Evolutionary conservation across 2,113 vertebrate genomes (phyloP).

Genomic region (Choloepus hoffmanni): DNA sequence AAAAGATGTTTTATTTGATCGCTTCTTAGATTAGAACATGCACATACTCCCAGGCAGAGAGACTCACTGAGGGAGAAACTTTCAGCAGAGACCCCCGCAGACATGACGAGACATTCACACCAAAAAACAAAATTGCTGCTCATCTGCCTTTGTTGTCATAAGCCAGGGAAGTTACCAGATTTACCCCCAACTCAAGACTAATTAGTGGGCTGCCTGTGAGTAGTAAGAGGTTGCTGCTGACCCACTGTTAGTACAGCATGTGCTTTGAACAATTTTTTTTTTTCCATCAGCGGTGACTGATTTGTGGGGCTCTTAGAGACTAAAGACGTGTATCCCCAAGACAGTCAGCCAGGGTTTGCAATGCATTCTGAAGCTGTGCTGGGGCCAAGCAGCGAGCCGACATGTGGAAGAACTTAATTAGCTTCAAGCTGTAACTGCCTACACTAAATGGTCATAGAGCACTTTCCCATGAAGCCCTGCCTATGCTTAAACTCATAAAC

Average conservation of each 20-base stretch:
- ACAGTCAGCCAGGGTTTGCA: conserved; percentile 14
- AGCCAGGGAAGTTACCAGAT: background rate
- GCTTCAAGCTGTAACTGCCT: background rate
- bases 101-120: background rate
- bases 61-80: background rate
- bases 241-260: too few species aligned
- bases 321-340: background rate
- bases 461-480: background rate
- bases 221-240: background rate
- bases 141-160: background rate
- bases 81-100: background rate
- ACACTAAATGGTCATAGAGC: background rate
- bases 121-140: background rate
- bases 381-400: background rate
- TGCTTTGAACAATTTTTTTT: background rate
- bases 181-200: background rate
- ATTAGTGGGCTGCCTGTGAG: background rate
- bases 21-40: conserved; percentile 9
- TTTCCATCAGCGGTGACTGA: background rate
- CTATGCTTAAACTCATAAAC: background rate
- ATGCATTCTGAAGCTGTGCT: background rate
- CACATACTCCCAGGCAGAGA: background rate
- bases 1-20: background rate
- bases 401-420: conserved; percentile 14
- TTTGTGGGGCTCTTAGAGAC: background rate